A percentile compares a stretch with the other conserved stretches of the same genome.
Evolutionary conservation across 2,797 vertebrate genomes (phyloP).

Genomic region (Coracias cyanogaster): DNA sequence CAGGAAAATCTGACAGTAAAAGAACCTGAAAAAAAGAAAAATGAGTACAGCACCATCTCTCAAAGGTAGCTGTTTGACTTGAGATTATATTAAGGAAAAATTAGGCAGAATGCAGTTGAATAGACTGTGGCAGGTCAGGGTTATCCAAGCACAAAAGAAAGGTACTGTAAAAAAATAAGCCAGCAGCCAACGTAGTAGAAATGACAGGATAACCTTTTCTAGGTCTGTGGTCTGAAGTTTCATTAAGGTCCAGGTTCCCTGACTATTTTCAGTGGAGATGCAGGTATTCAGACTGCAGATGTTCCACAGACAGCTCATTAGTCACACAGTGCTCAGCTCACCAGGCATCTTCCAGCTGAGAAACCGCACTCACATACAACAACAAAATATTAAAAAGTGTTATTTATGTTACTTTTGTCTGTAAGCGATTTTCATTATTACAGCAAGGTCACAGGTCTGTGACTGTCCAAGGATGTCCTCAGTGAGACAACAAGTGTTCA

Average conservation of each 20-base stretch:
- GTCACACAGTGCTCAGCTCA: background rate
- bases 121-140: background rate
- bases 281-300: background rate
- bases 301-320: conserved; percentile 17
- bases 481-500: background rate
- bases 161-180: background rate
- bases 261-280: background rate
- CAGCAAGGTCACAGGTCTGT: background rate
- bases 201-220: background rate
- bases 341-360: background rate
- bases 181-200: background rate
- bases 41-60: background rate
- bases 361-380: background rate
- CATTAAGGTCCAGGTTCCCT: background rate
- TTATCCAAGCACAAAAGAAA: background rate
- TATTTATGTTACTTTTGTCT: background rate
- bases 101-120: background rate
- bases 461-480: background rate
- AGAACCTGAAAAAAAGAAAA: background rate
- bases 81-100: background rate
- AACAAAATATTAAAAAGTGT: background rate
- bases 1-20: background rate
- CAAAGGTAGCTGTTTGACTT: background rate
- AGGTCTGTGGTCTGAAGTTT: background rate
- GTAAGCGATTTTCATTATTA: background rate